Base-by-base conservation (phyloP, 1,140 invertebrate genomes). In the Drosophila orena region DNA sequence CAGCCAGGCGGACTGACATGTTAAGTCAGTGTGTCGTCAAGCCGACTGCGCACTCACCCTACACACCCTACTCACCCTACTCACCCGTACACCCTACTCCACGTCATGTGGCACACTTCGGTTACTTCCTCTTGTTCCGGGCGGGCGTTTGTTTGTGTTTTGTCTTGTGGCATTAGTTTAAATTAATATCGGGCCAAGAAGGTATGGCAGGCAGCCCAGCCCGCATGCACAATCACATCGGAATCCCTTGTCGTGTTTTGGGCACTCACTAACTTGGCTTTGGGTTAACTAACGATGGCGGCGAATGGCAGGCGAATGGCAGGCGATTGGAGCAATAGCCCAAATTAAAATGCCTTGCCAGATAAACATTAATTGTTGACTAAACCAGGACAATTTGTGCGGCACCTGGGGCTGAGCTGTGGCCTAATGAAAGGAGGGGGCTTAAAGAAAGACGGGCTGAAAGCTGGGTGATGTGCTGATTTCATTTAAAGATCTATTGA, bases 21-120 rank as follows among this genome's bases (percentile, higher is more conserved):
- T 78, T 81, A 86, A 86, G 83, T 86, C 81, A 86, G 79, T 86
- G 78, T 68, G 69, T 65, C 59, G 73, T 60, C 72, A 24, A n/a
- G 38, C 54, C 40, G 22, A n/a, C 24, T 27, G 20, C 27, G 37
- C 8, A 44, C 57, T 22, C 34, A 38, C 55, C 58, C 66, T 3
- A 35, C 38, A 46, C 43, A 17, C 22, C 22, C 22, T 4, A 0
- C 1, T 1, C 20, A 22, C 20, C 20, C 20, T 22, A 22, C 20
- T 22, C 20, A 4, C 22, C 22, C 58, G 22, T 17, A 17, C 65
- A 10, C 27, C 27, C 27, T 30, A 8, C 27, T 5, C 24, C 24
- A 4, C 24, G 22, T 2, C 22, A 5, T 24, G 22, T 24, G 22
- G 22, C 22, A 24, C 5, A 0, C 11, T 0, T 60, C 56, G 68